Evolutionary conservation across 2,888 invertebrate species (phyloP), one percentile per base, ranked within the genome.

Genomic region (Julus scandinavius): DNA sequence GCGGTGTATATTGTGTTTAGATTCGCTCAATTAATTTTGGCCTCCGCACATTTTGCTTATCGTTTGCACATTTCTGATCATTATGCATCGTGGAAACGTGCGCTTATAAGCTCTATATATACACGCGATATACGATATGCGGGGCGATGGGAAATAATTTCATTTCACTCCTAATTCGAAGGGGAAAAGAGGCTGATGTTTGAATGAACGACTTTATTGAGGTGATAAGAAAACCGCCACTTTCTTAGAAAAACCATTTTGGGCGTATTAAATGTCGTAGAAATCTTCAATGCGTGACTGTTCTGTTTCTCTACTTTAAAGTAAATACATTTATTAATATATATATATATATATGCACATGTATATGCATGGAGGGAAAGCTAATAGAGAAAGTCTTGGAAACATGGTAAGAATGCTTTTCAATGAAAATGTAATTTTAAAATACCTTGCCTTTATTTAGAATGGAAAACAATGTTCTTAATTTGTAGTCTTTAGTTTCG

Each of bases 1-100:
- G 38, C 80, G 38, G 29, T 80, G 72, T 29, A 38, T 80, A 80
- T 15, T 38, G 38, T 80, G 80, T 80, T 80, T 80, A 80, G 80
- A 85, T 85, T 85, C 85, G 50, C 85, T 85, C 85, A 85, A 40
- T 85, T 85, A 85, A 85, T 85, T 50, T 85, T 85, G 85, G 85
- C 49, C 85, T 15, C 38, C 15, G 80, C 80, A 80, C 80, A 80
- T 80, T 80, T 29, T 45, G 85, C 85, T 85, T 85, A 85, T 85
- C 85, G 20, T 41, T n/a, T 85, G 20, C 50, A 45, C 45, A 50
- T 85, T 85, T 50, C 49, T 85, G 49, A 85, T 85, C 85, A 49
- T 85, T 80, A 80, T 29, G 80, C 80, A 80, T 11, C 38, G 85
- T 49, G 41, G 41, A 41, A 83, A 40, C 83, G 38, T 45, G 2